Evolutionary conservation across 2,797 vertebrate genomes (phyloP).

Genomic region (Pseudochirops cupreus): DNA sequence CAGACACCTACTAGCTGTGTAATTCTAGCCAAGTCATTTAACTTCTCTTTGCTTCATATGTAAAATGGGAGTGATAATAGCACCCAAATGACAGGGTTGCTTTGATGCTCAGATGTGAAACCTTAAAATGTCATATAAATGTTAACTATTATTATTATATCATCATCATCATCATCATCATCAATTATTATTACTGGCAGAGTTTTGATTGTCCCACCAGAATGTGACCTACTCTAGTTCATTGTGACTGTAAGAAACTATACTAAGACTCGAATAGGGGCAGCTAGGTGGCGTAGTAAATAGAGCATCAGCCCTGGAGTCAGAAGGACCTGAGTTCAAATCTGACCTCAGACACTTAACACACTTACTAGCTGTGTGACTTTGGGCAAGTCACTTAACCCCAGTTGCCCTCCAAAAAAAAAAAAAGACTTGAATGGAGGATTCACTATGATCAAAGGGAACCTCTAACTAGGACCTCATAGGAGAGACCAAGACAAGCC

Average conservation of each 20-base stretch:
- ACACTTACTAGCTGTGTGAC: no score
- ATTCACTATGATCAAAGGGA: constrained; percentile 43
- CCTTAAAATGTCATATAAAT: neutral
- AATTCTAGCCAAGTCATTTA: neutral
- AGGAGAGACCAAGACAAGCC: neutral
- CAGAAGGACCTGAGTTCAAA: no score
- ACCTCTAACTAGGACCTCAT: neutral
- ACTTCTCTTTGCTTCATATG: neutral
- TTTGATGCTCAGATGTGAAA: neutral
- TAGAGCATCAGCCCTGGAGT: no score
- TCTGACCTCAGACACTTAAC: no score
- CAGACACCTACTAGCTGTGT: neutral
- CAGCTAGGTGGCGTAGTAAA: no score
- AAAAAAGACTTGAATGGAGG: neutral
- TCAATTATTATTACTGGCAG: neutral
- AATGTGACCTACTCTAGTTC: constrained; percentile 32
- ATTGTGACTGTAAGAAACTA: neutral
- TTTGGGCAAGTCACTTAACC: no score
- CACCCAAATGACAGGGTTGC: neutral
- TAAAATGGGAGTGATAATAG: neutral
- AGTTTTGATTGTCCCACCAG: neutral
- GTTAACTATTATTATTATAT: neutral
- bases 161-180: no score
- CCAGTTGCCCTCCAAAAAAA: no score
- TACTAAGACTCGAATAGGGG: neutral